Base-by-base conservation (phyloP, 64 coral and sea anemone genomes). In the Stylophora pistillata region DNA sequence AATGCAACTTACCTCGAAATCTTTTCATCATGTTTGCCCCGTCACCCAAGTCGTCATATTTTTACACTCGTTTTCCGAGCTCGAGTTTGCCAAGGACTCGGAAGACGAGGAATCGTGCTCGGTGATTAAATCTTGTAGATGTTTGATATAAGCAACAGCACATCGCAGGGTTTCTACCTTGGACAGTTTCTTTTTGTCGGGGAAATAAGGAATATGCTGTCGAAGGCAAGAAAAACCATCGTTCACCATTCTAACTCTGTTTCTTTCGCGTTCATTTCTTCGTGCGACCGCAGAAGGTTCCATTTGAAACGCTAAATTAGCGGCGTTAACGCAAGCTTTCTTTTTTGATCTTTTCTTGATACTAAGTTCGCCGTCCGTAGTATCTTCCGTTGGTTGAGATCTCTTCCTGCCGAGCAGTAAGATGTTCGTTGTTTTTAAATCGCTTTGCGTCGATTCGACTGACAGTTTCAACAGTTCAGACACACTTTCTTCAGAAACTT, bases 131-230 rank as follows among this genome's bases (percentile, higher is more conserved):
- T 71, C 74, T 72, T 99, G 97, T 74, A 99, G 90, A 84, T 99
- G 90, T 93, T 99, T 99, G 13, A 99, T 99, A 72, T 99, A 99
- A 33, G 93, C 81, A 23, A 99, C 97, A 7, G 97, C 97, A 59
- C 88, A 99, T 0, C 97, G 90, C 15, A 99, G 68, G 11, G 97
- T 99, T 79, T 99, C 97, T 16, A 99, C 97, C 77, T 99, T 99
- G 7, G 97, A 99, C 30, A 99, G 59, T 76, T 95, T 95, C 77
- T 99, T 99, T 75, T 99, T 99, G 30, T 95, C 97, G 4, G 93
- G 93, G 47, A 95, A 93, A 82, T 95, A 99, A 18, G 97, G 97
- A 68, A 99, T 99, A 85, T 95, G 93, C 90, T 95, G 97, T 16
- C 97, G 90, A 77, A 99, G 91, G 29, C 86, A 95, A 14, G 87